Base-by-base conservation (phyloP, 2,113 vertebrate genomes). In the Hemiscyllium ocellatum region DNA sequence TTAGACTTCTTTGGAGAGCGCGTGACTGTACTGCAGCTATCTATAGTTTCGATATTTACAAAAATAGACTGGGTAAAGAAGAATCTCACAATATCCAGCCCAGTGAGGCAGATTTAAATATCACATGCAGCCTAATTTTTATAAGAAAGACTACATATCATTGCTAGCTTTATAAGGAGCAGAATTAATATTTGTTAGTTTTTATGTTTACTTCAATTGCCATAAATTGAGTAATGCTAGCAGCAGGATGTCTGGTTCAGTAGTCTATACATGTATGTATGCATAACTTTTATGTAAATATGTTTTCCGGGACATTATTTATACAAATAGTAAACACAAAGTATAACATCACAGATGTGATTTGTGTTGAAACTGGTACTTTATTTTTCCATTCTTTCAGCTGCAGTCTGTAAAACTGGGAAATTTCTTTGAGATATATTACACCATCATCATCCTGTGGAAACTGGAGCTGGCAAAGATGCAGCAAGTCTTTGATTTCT, bases 381-480 rank as follows among this genome's bases (percentile, higher is more conserved):
- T 95, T 95, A 95, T 95, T 95, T 95, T 95, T 95, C 94, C 94
- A 95, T 95, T 95, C 94, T 70, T 95, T 95, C 94, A 72, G 69
- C 94, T 33, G 37, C 29, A 72, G 69, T 95, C 94, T 95, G 69
- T 72, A 95, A 72, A 76, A 95, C 69, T 76, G 94, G 69, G 69
- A 76, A 72, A 47, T 72, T 95, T 95, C 69, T 50, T 70, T 76
- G 94, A 95, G 94, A 95, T 76, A 95, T 95, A 29, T 95, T 95
- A 95, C 69, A 76, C 94, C 94, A 76, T 70, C 69, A 52, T 95
- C 69, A 93, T 95, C 94, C 94, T 72, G 94, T 72, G 94, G 94
- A 52, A 95, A 95, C 42, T 95, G 68, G 69, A 95, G 52, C 47
- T 95, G 94, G 94, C 94, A 95, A 68, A 33, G 94, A 95, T 52